These are phyloP conservation scores for Falco cherrug DNA, from an alignment of 2,797 vertebrate species.

Conservation along the genomic window DNA sequence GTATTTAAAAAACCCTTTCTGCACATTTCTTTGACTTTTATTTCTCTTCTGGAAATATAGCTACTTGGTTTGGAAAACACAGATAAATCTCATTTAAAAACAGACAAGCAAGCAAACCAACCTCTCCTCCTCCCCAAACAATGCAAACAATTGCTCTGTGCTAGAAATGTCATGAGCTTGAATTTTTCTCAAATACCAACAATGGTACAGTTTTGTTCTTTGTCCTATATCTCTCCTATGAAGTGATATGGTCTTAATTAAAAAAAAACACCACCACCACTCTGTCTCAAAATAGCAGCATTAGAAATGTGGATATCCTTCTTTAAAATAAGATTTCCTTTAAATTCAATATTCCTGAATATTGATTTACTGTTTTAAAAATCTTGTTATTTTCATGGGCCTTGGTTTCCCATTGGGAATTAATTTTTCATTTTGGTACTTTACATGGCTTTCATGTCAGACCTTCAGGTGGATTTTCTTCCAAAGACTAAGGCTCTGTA, in stretches of 20 bases:
- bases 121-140: conserved; percentile 35
- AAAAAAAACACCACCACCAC: background rate
- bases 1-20: background rate
- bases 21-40: background rate
- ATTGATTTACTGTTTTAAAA: background rate
- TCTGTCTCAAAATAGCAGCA: background rate
- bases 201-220: background rate
- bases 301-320: background rate
- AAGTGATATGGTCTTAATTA: background rate
- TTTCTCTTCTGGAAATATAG: background rate
- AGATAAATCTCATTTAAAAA: conserved; percentile 59
- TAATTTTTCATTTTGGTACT: background rate
- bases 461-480: background rate
- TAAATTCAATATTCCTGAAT: background rate
- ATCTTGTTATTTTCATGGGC: background rate
- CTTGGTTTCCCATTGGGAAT: background rate
- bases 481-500: background rate
- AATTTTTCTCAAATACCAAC: conserved; percentile 72
- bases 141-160: conserved; percentile 74
- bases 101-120: background rate
- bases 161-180: conserved; percentile 70
- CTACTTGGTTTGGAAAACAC: conserved; percentile 47
- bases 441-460: background rate
- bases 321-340: background rate
- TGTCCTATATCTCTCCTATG: background rate